Base-by-base conservation (phyloP, 2,797 vertebrate genomes). In the Psittacula derbiana region DNA sequence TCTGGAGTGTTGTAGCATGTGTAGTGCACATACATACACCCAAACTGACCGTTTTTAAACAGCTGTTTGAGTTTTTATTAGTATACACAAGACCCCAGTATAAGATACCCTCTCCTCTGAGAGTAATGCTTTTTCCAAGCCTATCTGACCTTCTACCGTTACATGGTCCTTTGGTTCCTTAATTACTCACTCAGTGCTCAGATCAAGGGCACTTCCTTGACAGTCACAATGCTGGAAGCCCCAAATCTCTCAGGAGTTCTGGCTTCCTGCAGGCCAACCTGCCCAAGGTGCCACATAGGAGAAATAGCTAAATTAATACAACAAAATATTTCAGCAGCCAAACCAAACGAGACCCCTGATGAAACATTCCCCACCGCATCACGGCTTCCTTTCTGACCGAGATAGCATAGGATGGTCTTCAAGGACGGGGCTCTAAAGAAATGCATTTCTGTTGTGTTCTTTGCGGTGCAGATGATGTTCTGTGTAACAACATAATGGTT, bases 391-490 rank as follows among this genome's bases (percentile, higher is more conserved):
- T 74, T 52, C 85, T 86, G 86, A 92, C 93, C 8, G 76, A 94
- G 95, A 94, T 94, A 90, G 95, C 84, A 52, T 57, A 72, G 96
- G 95, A 85, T 96, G 95, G 92, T 97, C 95, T 97, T 96, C 94
- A 80, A 96, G 96, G 94, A 95, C 23, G 92, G 80, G 97, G 96
- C 96, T 96, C 93, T 97, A 96, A 95, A 96, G 97, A 98, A 96
- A 96, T 96, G 97, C 97, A 92, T 98, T 98, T 98, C 97, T 98
- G 98, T 98, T 97, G 97, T 98, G 98, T 98, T 98, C 95, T 93
- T 98, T 98, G 97, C 98, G 96, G 98, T 98, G 98, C 98, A 98
- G 98, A 97, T 98, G 98, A 98, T 97, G 98, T 98, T 97, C 98
- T 97, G 96, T 98, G 98, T 99, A 98, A 98, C 97, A 98, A 92